Base-by-base conservation (phyloP, 1,140 invertebrate species). In the Bombus polaris region DNA sequence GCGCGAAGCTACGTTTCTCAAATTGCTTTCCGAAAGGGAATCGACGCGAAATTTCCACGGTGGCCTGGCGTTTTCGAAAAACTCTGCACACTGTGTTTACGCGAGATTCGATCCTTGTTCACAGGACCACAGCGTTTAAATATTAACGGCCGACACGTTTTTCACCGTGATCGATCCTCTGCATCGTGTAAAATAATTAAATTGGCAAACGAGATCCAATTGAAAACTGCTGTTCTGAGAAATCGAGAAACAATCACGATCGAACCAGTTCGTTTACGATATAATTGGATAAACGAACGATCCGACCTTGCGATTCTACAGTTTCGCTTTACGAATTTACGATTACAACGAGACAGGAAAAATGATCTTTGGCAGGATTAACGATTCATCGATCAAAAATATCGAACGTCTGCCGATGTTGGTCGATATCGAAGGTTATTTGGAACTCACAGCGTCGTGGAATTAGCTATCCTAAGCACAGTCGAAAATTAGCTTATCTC, bases 401-500 rank as follows among this genome's bases (percentile, higher is more conserved):
- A 32, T n/a, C n/a, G 62, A 32, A 32, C n/a, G n/a, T 13, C 3
- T 4, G 12, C n/a, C 3, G n/a, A 22, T 22, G n/a, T 32, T 65
- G 13, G 4, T 25, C 65, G 35, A 39, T 37, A 10, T 39, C 22
- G 9, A 32, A 42, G 28, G 22, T 28, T 22, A 18, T 47, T 22
- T 32, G 1, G 32, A 53, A 53, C 35, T 66, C 5, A 22, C 35
- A 0, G 57, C 0, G 28, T 80, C n/a, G 47, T 37, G 35, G 4
- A 44, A 68, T 68, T 68, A 37, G 3, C 13, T 32, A 18, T 5
- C 8, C 66, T 35, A 10, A 66, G 32, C 70, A 66, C 32, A 22
- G 15, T 62, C 10, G 42, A 44, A 88, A 77, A 91, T 90, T 91
- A 89, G 75, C 90, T 90, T 91, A 90, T 88, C 86, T 85, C 83